Conservation (phyloP, 2,113 vertebrate species). For the Sinocyclocheilus grahami region DNA sequence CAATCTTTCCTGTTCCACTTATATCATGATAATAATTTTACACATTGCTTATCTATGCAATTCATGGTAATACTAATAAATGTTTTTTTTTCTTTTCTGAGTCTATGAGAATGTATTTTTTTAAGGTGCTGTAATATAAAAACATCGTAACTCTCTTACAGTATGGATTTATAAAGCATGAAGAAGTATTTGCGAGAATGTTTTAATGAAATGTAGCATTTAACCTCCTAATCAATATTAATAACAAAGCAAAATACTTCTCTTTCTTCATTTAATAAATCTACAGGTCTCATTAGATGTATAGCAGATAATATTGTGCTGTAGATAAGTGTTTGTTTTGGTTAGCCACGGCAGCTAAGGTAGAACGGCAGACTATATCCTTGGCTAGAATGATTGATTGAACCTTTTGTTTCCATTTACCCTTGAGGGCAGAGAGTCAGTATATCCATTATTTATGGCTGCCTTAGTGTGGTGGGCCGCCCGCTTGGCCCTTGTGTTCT, state of each 20-base stretch:
- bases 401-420: constrained; percentile 55
- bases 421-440: constrained; percentile 51
- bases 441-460: constrained; percentile 59
- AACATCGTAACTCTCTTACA: too few species aligned
- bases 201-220: not conserved
- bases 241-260: not conserved
- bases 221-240: not conserved
- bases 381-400: constrained; percentile 53
- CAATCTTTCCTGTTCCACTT: too few species aligned
- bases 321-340: constrained; percentile 40
- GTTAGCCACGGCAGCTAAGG: constrained; percentile 15
- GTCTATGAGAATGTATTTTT: too few species aligned
- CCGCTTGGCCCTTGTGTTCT: constrained; percentile 35
- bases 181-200: not conserved
- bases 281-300: not conserved
- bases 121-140: too few species aligned
- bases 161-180: too few species aligned
- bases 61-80: too few species aligned
- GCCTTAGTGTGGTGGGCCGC: constrained; percentile 46
- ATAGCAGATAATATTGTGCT: not conserved
- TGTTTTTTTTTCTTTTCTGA: too few species aligned
- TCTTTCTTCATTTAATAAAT: not conserved
- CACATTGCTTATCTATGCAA: too few species aligned
- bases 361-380: constrained; percentile 44
- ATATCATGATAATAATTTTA: too few species aligned